These are phyloP conservation scores for Falco berigora DNA, from an alignment of 2,797 vertebrate genomes.

Conservation along the genomic window DNA sequence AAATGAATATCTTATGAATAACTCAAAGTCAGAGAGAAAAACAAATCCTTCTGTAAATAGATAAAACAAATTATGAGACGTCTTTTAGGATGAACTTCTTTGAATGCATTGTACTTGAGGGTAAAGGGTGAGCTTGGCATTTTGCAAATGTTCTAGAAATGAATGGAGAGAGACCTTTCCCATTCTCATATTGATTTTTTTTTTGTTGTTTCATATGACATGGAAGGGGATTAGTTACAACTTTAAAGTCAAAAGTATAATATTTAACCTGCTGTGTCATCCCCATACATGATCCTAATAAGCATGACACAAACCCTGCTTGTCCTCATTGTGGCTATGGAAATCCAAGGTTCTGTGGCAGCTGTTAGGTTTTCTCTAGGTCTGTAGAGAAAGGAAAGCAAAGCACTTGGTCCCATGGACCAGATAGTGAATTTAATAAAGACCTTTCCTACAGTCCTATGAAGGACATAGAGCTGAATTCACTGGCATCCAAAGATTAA, in stretches of 20 bases:
- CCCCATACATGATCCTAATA: background rate
- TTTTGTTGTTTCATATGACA: background rate
- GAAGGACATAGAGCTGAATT: background rate
- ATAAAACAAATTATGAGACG: slow-evolving; percentile 43
- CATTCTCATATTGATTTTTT: background rate
- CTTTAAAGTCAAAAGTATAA: background rate
- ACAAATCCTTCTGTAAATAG: slow-evolving; percentile 42
- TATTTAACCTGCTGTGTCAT: slow-evolving; percentile 9
- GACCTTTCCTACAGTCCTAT: background rate
- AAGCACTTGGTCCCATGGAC: background rate
- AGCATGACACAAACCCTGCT: background rate
- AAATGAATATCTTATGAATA: slow-evolving; percentile 29
- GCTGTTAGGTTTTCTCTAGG: background rate
- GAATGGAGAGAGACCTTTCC: background rate
- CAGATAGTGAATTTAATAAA: background rate
- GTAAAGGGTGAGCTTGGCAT: background rate
- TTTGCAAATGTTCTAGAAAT: background rate
- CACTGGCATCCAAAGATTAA: background rate
- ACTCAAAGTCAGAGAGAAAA: slow-evolving; percentile 34
- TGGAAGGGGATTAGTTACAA: background rate
- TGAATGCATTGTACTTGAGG: background rate
- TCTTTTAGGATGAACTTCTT: slow-evolving; percentile 18
- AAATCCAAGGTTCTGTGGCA: background rate
- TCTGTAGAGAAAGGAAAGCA: background rate
- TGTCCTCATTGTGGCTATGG: background rate